Base-by-base conservation (phyloP, 2,113 vertebrate species). In the Strix uralensis region DNA sequence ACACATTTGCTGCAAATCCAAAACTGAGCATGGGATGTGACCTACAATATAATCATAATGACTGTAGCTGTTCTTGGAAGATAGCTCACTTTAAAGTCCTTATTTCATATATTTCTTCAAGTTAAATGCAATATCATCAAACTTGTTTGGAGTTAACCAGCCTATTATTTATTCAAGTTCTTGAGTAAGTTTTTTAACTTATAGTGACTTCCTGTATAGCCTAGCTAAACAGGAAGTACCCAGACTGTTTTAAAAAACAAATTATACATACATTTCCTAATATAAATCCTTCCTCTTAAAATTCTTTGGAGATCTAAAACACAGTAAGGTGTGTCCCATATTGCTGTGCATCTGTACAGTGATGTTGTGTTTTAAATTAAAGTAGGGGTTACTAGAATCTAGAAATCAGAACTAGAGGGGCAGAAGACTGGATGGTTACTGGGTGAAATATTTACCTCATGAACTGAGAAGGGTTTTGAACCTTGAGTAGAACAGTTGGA, bases 201-300 rank as follows among this genome's bases (percentile, higher is more conserved):
- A 40, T 1, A 67, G 19, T 55, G n/a, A 55, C n/a, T n/a, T 67
- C 26, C 18, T 79, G 6, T 36, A 34, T 18, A 36, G 34, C 15
- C 44, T 86, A 62, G 18, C 13, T 66, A 62, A 69, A 55, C 4
- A 77, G 55, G 7, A 71, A 71, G 3, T 9, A 32, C 10, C 7
- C 4, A 21, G 4, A 65, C 9, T 38, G 2, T 69, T 86, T 30
- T 18, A 44, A 73, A 52, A 80, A 36, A 44, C 1, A 52, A 66
- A 71, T 21, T 0, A 5, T 29, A 13, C 7, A 44, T 51, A 58
- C 0, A 7, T 90, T 70, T 79, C 36, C 4, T 34, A 34, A 30
- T 51, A 27, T 25, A 74, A 66, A 70, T 65, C 13, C 13, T 62
- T 12, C 13, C 4, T 77, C 44, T 47, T 61, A 55, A 30, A 13